phyloP scores from a whole-genome alignment of 2,888 invertebrate species.

The Bombyx huttoni region DNA sequence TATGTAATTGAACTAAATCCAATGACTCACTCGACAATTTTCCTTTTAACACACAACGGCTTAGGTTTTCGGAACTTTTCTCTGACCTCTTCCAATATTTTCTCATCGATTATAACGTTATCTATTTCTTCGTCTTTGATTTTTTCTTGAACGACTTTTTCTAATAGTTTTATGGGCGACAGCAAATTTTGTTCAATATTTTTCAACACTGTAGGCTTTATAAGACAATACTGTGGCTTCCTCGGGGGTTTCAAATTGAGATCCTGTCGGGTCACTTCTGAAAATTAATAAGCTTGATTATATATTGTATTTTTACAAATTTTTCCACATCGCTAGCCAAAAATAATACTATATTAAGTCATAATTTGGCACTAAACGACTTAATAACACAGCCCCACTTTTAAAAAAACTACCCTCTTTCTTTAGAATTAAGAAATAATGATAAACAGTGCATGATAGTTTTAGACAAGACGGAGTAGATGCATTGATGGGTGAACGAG shows the following conservation, averaged over 20 bases:
- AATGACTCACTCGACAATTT: conserved; percentile 40
- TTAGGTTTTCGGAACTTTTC: conserved; percentile 32
- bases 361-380: too few relatives aligned
- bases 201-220: conserved; percentile 2
- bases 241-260: conserved; percentile 33
- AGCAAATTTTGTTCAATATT: conserved; percentile 15
- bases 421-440: too few relatives aligned
- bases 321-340: too few relatives aligned
- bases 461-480: too few relatives aligned
- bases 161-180: conserved; percentile 39
- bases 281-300: neutral
- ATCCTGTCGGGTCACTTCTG: conserved; percentile 14
- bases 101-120: conserved; percentile 10
- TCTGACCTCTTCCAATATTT: conserved; percentile 21
- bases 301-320: too few relatives aligned
- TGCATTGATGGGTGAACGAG: too few relatives aligned
- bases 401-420: too few relatives aligned
- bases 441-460: too few relatives aligned
- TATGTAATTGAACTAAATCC: too few relatives aligned
- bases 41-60: conserved; percentile 39
- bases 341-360: too few relatives aligned
- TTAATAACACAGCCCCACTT: too few relatives aligned
- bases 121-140: conserved; percentile 7
- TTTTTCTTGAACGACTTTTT: conserved; percentile 25
- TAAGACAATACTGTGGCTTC: conserved; percentile 4